Conservation (phyloP, 2,113 vertebrate species). For the Gasterosteus nipponicus region DNA sequence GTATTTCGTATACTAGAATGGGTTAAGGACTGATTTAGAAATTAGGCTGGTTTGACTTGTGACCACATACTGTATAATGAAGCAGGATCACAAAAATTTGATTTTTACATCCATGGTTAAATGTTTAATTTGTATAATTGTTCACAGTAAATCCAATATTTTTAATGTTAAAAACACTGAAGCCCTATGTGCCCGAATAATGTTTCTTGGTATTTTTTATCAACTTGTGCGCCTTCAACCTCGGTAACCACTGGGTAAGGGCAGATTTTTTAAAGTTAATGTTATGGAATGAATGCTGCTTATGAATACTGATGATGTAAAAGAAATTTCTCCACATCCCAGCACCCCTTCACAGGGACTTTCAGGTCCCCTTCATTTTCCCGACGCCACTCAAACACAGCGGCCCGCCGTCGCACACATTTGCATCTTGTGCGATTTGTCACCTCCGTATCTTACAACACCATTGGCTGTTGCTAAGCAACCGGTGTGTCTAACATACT, state of each 20-base stretch:
- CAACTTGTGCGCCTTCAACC: background rate
- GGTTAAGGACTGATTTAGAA: background rate
- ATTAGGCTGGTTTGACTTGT: background rate
- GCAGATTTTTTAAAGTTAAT: background rate
- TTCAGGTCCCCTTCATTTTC: constrained; percentile 61
- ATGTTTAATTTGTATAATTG: background rate
- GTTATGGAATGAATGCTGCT: background rate
- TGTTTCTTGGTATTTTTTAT: background rate
- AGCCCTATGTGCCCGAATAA: background rate
- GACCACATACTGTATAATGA: background rate
- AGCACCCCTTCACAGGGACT: background rate
- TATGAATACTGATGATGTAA: background rate
- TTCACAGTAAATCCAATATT: background rate
- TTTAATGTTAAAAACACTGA: background rate
- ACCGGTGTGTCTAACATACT: constrained; percentile 88
- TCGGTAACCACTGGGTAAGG: background rate
- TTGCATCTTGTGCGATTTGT: constrained; percentile 87
- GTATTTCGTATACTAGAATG: background rate
- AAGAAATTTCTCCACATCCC: constrained; percentile 2
- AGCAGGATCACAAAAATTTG: background rate
- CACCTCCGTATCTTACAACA: constrained; percentile 79
- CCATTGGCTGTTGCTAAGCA: constrained; percentile 94
- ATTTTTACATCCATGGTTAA: background rate
- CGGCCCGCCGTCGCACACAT: constrained; percentile 80
- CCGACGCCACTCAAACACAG: constrained; percentile 78